Evolutionary conservation across 2,113 vertebrate genomes (phyloP).

Genomic region (Pelusios castaneus): DNA sequence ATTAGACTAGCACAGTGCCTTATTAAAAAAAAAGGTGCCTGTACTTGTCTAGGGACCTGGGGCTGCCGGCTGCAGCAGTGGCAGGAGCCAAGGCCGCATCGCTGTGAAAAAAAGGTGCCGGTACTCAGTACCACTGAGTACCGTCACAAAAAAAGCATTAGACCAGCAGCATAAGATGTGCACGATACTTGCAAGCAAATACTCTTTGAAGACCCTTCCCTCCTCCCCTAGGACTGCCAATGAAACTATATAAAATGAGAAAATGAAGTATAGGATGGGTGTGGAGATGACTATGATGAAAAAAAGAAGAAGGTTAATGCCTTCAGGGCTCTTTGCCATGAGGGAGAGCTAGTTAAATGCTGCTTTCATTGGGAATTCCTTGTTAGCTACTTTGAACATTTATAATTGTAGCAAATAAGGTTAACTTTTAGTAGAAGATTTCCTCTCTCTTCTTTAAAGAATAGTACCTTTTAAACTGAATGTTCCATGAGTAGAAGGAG

Average conservation of each 20-base stretch:
- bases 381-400: neutral
- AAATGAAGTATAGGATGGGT: neutral
- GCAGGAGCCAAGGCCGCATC: too few relatives aligned
- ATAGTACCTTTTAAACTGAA: neutral
- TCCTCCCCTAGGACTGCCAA: neutral
- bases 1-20: too few relatives aligned
- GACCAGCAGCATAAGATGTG: neutral
- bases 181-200: neutral
- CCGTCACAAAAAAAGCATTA: too few relatives aligned
- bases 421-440: neutral
- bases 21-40: too few relatives aligned
- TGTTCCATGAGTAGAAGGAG: neutral
- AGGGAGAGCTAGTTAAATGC: neutral
- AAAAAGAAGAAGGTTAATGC: neutral
- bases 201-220: neutral
- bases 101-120: too few relatives aligned
- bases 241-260: neutral
- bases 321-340: neutral
- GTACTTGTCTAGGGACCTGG: too few relatives aligned
- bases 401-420: neutral
- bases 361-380: neutral
- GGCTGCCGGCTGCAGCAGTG: too few relatives aligned
- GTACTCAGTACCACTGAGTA: too few relatives aligned
- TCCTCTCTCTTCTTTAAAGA: neutral
- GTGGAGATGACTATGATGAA: accelerated